These are phyloP conservation scores for Anoplolepis gracilipes DNA, from an alignment of 1,140 invertebrate species.

Conservation along the genomic window DNA sequence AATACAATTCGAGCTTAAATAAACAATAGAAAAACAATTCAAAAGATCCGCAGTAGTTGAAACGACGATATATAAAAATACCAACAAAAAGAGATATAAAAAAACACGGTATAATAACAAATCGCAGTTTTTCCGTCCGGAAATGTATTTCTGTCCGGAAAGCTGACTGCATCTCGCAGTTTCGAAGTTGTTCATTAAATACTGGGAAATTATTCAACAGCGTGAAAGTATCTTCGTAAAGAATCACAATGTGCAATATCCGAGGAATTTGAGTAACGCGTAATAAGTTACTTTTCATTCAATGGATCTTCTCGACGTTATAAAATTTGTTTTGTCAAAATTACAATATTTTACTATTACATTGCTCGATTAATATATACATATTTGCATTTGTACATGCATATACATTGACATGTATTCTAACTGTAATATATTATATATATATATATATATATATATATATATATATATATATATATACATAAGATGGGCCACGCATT, in stretches of 20 bases:
- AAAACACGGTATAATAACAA: slow-evolving; percentile 43
- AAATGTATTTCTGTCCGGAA: neutral
- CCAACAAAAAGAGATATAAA: neutral
- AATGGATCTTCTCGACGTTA: neutral
- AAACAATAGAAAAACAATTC: slow-evolving; percentile 36
- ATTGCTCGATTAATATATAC: neutral
- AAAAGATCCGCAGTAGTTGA: neutral
- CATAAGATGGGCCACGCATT: too few species aligned
- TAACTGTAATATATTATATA: too few species aligned
- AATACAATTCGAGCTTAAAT: slow-evolving; percentile 15
- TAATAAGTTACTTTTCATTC: neutral
- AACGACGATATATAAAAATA: slow-evolving; percentile 2
- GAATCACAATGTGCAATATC: slow-evolving; percentile 3
- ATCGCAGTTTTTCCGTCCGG: neutral
- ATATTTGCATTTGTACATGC: neutral
- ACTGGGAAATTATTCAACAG: slow-evolving; percentile 63
- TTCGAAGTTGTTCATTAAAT: slow-evolving; percentile 61
- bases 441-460: too few species aligned
- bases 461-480: too few species aligned
- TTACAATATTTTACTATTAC: neutral
- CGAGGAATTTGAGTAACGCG: neutral
- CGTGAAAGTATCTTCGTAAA: slow-evolving; percentile 12
- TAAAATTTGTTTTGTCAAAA: neutral
- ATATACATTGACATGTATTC: too few species aligned
- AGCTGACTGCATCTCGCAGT: neutral